phyloP scores from a whole-genome alignment of 2,888 invertebrate genomes.

The Idaea straminata region DNA sequence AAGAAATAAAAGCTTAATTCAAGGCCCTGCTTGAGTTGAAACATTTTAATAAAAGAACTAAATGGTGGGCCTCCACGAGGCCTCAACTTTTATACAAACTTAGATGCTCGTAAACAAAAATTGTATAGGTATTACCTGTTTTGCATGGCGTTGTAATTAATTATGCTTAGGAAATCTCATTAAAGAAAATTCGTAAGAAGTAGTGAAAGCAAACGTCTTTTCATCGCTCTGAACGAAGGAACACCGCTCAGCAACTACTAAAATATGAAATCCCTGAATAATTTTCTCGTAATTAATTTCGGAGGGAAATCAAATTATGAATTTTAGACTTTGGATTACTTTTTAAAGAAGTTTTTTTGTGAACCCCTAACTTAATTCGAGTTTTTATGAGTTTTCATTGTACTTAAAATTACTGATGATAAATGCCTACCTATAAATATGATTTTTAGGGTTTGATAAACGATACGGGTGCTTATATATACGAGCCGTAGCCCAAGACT shows the following conservation, averaged over 20 bases:
- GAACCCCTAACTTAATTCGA: neutral
- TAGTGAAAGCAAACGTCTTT: neutral
- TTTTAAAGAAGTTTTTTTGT: neutral
- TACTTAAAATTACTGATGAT: neutral
- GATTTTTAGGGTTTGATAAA: too few species aligned
- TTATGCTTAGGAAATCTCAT: neutral
- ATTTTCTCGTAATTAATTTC: neutral
- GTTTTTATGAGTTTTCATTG: neutral
- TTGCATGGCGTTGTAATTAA: neutral
- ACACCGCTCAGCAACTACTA: neutral
- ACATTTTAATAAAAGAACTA: too few species aligned
- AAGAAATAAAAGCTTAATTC: too few species aligned
- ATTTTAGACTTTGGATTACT: neutral
- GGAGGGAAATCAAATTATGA: neutral
- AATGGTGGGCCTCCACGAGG: neutral
- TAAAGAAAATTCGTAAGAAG: neutral
- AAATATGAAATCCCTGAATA: constrained; percentile 1
- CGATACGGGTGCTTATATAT: too few species aligned
- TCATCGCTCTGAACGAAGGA: neutral
- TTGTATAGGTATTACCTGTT: neutral
- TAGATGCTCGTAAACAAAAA: neutral
- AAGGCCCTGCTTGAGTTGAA: too few species aligned
- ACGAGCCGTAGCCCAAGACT: too few species aligned
- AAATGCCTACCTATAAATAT: too few species aligned
- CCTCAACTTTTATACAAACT: neutral